Evolutionary conservation across 2,797 vertebrate species (phyloP).

Genomic region (Hyperoplus lanceolatus): DNA sequence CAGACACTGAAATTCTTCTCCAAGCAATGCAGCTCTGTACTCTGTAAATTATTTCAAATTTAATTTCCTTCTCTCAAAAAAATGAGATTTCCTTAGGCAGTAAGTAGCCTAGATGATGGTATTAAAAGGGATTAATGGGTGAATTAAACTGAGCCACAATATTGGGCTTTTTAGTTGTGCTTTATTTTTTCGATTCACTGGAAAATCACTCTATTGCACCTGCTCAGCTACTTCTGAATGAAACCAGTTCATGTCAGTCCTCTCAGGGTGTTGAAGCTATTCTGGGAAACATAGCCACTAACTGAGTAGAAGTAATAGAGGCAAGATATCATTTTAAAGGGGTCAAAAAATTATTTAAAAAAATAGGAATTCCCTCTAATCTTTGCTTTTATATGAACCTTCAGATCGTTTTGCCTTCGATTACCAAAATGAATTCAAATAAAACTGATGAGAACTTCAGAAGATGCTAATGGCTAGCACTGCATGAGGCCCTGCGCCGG

Average conservation of each 20-base stretch:
- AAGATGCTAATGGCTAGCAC: too few species aligned
- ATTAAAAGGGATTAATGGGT: background rate
- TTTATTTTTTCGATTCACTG: background rate
- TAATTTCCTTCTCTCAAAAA: background rate
- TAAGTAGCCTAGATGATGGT: background rate
- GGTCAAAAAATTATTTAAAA: background rate
- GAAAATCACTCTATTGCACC: conserved; percentile 24
- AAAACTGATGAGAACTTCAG: too few species aligned
- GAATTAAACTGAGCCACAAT: background rate
- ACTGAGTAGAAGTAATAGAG: background rate
- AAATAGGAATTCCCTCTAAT: background rate
- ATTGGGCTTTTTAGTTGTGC: background rate
- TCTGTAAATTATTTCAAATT: background rate
- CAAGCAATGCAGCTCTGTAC: background rate
- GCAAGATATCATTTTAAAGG: background rate
- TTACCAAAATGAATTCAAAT: background rate
- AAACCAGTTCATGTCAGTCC: conserved; percentile 5
- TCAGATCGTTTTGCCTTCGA: too few species aligned
- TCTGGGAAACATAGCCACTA: background rate
- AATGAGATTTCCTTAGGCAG: background rate
- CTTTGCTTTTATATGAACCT: background rate
- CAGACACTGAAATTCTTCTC: background rate
- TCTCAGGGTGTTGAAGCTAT: background rate
- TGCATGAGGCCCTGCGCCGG: too few species aligned
- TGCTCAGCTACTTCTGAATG: background rate